Evolutionary conservation across 2,888 invertebrate species (phyloP).

Genomic region (Sminthurinus aureus): DNA sequence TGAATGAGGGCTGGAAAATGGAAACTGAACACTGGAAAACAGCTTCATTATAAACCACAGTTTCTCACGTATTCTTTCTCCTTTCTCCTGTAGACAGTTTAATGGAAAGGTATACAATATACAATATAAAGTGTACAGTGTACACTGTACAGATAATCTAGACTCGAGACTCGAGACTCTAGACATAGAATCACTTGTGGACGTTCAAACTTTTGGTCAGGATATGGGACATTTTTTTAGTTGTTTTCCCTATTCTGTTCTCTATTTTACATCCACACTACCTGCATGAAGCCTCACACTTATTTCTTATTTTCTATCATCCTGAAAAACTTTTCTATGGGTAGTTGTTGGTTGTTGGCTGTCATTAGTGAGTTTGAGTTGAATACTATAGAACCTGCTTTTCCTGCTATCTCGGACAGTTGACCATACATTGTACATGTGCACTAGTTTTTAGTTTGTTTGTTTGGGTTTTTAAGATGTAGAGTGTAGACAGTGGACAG

Average conservation of each 20-base stretch:
- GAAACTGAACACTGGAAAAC: background rate
- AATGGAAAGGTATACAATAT: conserved; percentile 18
- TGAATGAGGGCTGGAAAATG: background rate
- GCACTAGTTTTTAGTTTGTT: too few relatives aligned
- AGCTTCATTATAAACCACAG: conserved; percentile 14
- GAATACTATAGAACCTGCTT: too few relatives aligned
- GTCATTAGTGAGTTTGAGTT: too few relatives aligned
- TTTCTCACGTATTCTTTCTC: conserved; percentile 2
- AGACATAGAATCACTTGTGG: background rate
- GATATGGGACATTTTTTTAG: background rate
- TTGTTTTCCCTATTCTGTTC: background rate
- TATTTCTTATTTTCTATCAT: too few relatives aligned
- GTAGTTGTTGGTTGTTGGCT: too few relatives aligned
- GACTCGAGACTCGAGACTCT: too few relatives aligned
- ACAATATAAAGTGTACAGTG: background rate
- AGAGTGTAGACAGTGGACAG: too few relatives aligned
- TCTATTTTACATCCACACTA: background rate
- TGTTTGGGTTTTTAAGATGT: too few relatives aligned
- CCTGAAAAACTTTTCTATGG: too few relatives aligned
- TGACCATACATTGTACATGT: too few relatives aligned
- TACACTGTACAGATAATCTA: conserved; percentile 1
- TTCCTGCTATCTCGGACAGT: too few relatives aligned
- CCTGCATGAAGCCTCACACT: too few relatives aligned
- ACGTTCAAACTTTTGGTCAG: background rate
- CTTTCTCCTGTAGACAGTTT: background rate